Evolutionary conservation across 2,113 vertebrate species (phyloP).

Genomic region (Mus musculus): DNA sequence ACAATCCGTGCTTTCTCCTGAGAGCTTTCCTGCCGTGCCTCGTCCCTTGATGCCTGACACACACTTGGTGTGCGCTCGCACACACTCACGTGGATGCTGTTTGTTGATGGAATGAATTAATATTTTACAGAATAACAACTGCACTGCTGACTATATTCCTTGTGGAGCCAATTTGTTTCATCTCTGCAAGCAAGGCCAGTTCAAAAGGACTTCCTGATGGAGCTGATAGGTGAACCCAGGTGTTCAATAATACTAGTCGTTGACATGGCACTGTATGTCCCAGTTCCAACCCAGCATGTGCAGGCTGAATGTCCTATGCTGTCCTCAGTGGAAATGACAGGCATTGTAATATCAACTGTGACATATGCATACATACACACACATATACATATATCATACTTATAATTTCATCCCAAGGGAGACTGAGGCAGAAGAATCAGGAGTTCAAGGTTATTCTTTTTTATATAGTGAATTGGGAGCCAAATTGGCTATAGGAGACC

Average conservation of each 20-base stretch:
- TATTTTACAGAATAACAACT: not conserved
- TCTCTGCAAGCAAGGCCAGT: not conserved
- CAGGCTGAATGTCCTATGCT: fast-evolving
- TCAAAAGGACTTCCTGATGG: not conserved
- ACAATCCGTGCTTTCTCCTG: not conserved
- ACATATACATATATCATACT: not conserved
- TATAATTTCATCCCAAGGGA: not conserved
- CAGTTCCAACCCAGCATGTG: not conserved
- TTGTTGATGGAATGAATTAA: not conserved
- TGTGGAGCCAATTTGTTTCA: not conserved
- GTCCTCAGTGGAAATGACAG: not conserved
- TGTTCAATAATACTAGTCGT: not conserved
- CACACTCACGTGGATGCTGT: not conserved
- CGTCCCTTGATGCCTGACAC: not conserved
- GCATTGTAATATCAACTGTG: fast-evolving
- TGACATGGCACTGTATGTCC: no score
- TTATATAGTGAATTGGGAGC: not conserved
- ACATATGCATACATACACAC: not conserved
- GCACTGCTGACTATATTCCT: not conserved
- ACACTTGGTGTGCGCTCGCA: not conserved
- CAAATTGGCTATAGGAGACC: not conserved
- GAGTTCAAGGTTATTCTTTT: not conserved
- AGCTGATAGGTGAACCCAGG: not conserved
- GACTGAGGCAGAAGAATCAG: not conserved
- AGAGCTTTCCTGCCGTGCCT: not conserved